Base-by-base conservation (phyloP, 2,113 vertebrate genomes). In the Rhegmatorhina hoffmannsi region DNA sequence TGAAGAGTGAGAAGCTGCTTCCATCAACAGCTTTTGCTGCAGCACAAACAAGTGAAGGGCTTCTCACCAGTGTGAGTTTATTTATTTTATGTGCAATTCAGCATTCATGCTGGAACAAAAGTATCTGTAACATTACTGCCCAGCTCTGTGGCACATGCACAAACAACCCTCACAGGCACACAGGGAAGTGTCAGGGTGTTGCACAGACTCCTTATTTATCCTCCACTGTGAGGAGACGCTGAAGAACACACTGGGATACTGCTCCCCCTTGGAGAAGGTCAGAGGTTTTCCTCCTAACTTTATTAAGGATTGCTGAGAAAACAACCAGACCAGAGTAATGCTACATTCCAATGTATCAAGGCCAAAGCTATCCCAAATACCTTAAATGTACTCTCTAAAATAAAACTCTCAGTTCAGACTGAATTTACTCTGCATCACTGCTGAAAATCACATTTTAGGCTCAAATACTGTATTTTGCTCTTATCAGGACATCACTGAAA, bases 51-150 rank as follows among this genome's bases (percentile, higher is more conserved):
- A 87, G 66, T 2, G 25, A 97, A 97, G 1, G 95, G 95, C 11
- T 97, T 97, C 94, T 97, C 96, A 9, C 76, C 89, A 0, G 94
- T 94, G 73, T 97, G 97, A 8, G n/a, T 97, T 19, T 10, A 58
- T 12, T 40, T 40, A 40, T 40, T 24, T 81, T 26, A 77, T 97
- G 97, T 6, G 26, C 66, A 2, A 29, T 36, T 96, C 97, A 74
- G 15, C 38, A 28, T 6, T 13, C 66, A 9, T 95, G 74, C 98
- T 97, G 40, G 44, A 80, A 24, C 17, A 38, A 36, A 68, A 78
- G 24, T 38, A 80, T 10, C 50, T 44, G n/a, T 84, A 38, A 67
- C 6, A 34, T 58, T 34, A 58, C 13, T 58, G 23, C 56, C 56
- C 56, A 53, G 33, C 69, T 68, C 44, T 43, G 34, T 69, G 52